Evolutionary conservation across 1,140 invertebrate species (phyloP).

Genomic region (Gryon sp.): DNA sequence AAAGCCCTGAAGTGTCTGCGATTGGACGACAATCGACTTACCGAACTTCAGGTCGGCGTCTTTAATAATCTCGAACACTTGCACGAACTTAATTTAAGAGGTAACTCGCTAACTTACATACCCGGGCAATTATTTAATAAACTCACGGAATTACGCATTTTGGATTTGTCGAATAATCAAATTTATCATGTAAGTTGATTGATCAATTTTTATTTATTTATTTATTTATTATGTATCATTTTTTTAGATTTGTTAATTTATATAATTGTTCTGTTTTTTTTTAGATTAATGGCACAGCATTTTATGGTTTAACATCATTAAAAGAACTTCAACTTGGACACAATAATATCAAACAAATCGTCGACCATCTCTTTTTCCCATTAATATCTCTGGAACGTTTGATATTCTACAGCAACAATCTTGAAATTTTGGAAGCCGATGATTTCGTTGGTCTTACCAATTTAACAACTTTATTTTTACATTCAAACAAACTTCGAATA

Average conservation of each 20-base stretch:
- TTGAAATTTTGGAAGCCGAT: conserved; percentile 79
- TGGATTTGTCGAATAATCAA: conserved; percentile 79
- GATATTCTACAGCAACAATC: conserved; percentile 82
- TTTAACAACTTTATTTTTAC: conserved; percentile 82
- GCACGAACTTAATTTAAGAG: conserved; percentile 82
- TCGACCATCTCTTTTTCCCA: conserved; percentile 78
- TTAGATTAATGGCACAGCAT: conserved; percentile 71
- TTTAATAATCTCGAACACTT: conserved; percentile 79
- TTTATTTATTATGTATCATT: conserved; percentile 1
- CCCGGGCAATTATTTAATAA: conserved; percentile 81
- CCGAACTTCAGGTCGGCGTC: conserved; percentile 80
- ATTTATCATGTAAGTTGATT: conserved; percentile 76
- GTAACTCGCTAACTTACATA: conserved; percentile 81
- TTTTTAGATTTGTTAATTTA: background rate
- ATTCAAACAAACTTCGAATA: conserved; percentile 81
- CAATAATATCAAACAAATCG: conserved; percentile 80
- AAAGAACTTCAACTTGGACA: conserved; percentile 82
- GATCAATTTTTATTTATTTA: background rate
- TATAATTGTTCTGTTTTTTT: background rate
- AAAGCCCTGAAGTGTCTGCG: conserved; percentile 84
- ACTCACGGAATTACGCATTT: conserved; percentile 73
- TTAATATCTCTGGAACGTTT: conserved; percentile 79
- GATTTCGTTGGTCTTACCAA: conserved; percentile 81
- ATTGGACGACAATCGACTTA: conserved; percentile 85
- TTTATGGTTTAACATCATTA: conserved; percentile 78